These are phyloP conservation scores for Pithys albifrons DNA, from an alignment of 2,113 vertebrate genomes.

Conservation along the genomic window DNA sequence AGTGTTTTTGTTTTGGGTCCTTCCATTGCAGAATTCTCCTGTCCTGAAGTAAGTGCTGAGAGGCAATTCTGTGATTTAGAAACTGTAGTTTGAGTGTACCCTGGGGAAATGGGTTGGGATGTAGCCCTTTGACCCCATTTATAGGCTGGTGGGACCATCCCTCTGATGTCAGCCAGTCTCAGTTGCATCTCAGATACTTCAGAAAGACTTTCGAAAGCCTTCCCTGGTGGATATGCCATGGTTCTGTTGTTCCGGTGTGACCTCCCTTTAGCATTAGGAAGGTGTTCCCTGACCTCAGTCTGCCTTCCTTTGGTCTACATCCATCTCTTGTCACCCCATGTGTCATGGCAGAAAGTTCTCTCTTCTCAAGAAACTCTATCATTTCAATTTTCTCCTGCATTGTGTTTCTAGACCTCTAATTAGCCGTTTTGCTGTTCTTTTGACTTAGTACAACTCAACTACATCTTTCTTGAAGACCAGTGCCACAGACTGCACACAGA, in stretches of 20 bases:
- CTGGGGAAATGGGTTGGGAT: background rate
- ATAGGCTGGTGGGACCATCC: background rate
- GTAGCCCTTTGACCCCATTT: background rate
- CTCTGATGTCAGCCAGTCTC: background rate
- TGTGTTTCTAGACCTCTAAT: background rate
- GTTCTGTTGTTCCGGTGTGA: background rate
- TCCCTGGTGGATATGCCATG: background rate
- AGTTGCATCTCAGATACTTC: background rate
- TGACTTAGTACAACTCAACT: background rate
- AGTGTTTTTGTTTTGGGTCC: background rate
- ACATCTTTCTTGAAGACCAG: background rate
- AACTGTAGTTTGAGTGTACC: background rate
- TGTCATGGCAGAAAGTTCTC: background rate
- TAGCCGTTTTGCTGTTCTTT: background rate
- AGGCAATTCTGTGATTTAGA: background rate
- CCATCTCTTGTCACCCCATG: background rate
- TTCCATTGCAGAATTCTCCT: background rate
- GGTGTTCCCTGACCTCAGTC: background rate
- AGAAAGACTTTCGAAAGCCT: background rate
- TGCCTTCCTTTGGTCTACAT: background rate
- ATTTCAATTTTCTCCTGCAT: background rate
- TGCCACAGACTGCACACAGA: no score
- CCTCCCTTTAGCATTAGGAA: background rate
- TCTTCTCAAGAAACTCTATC: background rate
- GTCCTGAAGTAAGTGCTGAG: background rate